phyloP scores from a whole-genome alignment of 2,113 vertebrate genomes.

The Dicrurus megarhynchus region DNA sequence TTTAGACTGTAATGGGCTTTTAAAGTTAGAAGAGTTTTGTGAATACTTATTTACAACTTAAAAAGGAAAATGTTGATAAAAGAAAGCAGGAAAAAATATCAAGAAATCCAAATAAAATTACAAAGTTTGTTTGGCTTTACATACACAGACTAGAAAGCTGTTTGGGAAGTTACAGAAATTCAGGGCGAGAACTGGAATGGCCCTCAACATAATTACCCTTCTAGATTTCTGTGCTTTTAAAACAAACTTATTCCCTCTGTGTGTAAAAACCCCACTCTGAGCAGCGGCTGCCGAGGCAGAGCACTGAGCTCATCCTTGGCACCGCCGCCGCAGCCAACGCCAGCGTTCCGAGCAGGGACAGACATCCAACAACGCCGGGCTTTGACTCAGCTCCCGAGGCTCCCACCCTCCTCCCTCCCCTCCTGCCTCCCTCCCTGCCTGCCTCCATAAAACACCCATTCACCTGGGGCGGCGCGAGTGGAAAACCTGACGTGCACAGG shows the following conservation, averaged over 20 bases:
- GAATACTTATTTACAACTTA: not conserved
- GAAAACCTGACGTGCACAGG: not conserved
- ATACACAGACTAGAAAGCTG: not conserved
- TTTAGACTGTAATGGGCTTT: not conserved
- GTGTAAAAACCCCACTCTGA: not conserved
- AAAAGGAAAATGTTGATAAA: not conserved
- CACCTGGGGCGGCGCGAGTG: not conserved
- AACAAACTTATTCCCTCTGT: not conserved
- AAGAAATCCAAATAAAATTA: not conserved
- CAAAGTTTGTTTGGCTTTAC: not conserved
- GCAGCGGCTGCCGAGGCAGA: not conserved
- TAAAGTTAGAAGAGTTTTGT: not conserved
- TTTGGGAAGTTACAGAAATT: not conserved
- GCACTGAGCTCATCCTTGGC: not conserved
- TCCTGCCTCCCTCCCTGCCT: not conserved
- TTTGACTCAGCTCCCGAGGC: not conserved
- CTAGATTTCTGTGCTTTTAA: not conserved
- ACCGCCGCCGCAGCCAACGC: not conserved
- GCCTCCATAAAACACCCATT: constrained; percentile 39
- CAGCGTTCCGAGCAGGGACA: not conserved
- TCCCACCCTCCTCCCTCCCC: not conserved
- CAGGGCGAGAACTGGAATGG: not conserved
- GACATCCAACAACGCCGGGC: not conserved
- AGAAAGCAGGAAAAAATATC: not conserved
- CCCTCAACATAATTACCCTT: not conserved